phyloP scores from a whole-genome alignment of 2,888 invertebrate species.

The Orgyia antiqua region DNA sequence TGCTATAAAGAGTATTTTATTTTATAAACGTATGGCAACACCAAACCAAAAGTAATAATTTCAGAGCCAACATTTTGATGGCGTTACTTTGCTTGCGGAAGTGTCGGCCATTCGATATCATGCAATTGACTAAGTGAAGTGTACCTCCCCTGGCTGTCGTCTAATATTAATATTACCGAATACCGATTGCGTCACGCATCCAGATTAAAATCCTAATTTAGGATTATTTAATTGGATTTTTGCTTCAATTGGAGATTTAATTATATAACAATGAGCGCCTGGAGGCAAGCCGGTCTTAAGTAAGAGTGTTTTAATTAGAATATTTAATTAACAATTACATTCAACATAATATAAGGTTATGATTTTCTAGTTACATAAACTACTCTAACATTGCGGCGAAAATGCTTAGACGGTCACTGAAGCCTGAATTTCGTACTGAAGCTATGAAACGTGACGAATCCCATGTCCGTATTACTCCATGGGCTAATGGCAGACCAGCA shows the following conservation, averaged over 20 bases:
- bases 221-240: no score
- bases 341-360: slow-evolving; percentile 12
- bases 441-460: slow-evolving; percentile 87
- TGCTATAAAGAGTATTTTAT: no score
- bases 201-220: no score
- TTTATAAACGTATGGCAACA: no score
- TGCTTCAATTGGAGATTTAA: background rate
- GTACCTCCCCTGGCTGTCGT: no score
- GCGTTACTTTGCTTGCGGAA: no score
- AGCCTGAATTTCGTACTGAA: slow-evolving; percentile 84
- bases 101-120: no score
- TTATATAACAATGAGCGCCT: slow-evolving; percentile 82
- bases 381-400: slow-evolving; percentile 96
- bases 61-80: no score
- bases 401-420: slow-evolving; percentile 87
- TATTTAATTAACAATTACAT: background rate
- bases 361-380: slow-evolving; percentile 90
- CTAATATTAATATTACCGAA: no score
- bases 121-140: no score
- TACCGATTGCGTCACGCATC: no score
- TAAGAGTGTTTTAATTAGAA: slow-evolving; percentile 59
- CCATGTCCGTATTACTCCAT: slow-evolving; percentile 89
- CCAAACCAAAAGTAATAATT: no score
- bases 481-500: slow-evolving; percentile 92
- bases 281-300: slow-evolving; percentile 92